Evolutionary conservation across 2,797 vertebrate species (phyloP), one percentile per base, ranked within the genome.

Genomic region (Urosaurus nigricauda): DNA sequence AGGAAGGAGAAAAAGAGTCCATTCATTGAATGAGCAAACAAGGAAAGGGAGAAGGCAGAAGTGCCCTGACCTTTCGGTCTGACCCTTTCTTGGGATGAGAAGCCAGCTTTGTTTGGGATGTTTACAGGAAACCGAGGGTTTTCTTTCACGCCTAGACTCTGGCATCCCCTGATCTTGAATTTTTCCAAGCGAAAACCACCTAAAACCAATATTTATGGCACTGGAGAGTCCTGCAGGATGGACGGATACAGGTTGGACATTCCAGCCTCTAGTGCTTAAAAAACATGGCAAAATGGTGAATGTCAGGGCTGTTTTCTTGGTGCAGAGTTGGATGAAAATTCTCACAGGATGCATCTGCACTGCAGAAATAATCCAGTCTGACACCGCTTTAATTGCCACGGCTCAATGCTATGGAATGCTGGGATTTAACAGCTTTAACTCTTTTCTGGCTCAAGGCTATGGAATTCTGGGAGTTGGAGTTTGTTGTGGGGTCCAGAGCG

Each of bases 71-170:
- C 81, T 32, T 68, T 40, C 19, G 3, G 1, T 68, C 29, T 32
- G 24, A 81, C 1, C 40, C 16, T 29, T 24, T 13, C 70, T 7
- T 21, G 14, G 60, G 24, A 68, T 37, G 58, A 65, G 29, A 32
- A 63, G 58, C 16, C 32, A 5, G 47, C 40, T 77, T 88, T 77
- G 87, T 68, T 77, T 65, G 13, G 47, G 43, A 24, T 89, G 82
- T 89, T 84, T 79, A 84, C 87, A 84, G 82, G 83, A 84, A 89
- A 84, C 2, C 0, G 8, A 53, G 77, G 29, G 17, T 21, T 35
- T 71, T 21, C 9, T 74, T 81, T 63, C 68, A 74, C 7, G 21
- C 40, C 35, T n/a, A 13, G n/a, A 13, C 26, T 6, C 32, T 8
- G 5, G 29, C 65, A 68, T 4, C 8, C 79, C 17, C 35, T 6